Conservation (phyloP, 2,888 invertebrate species). For the Allophyes oxyacanthae region DNA sequence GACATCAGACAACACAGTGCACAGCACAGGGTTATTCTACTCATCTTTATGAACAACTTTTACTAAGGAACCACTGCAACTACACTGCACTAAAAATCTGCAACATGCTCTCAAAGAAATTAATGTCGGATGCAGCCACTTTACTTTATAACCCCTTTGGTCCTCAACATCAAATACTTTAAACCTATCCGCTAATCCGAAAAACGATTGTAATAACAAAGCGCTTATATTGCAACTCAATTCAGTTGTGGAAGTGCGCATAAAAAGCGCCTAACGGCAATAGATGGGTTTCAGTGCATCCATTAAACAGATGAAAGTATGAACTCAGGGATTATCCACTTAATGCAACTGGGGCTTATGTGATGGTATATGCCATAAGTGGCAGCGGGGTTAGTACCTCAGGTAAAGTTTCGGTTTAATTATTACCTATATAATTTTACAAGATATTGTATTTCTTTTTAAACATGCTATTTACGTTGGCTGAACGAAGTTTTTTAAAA, state of each 20-base stretch:
- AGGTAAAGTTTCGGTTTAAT: not conserved
- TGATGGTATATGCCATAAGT: constrained; percentile 42
- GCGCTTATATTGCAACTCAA: constrained; percentile 35
- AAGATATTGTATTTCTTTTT: too few relatives aligned
- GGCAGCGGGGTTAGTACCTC: constrained; percentile 31
- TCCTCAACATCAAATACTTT: constrained; percentile 11
- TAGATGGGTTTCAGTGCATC: constrained; percentile 82
- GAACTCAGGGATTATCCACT: constrained; percentile 83
- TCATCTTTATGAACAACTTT: too few relatives aligned
- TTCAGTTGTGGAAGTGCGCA: constrained; percentile 64
- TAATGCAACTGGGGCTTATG: constrained; percentile 74
- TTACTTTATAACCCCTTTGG: constrained; percentile 14
- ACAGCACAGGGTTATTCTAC: too few relatives aligned
- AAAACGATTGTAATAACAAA: constrained; percentile 46
- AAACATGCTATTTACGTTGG: too few relatives aligned
- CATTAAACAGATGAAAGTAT: constrained; percentile 85
- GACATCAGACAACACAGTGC: too few relatives aligned
- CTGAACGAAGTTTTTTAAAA: too few relatives aligned
- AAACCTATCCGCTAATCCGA: constrained; percentile 35
- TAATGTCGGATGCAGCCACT: not conserved
- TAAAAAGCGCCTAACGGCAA: constrained; percentile 74
- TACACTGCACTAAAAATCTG: too few relatives aligned
- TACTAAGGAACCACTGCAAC: too few relatives aligned
- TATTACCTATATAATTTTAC: too few relatives aligned
- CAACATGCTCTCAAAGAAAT: too few relatives aligned